A percentile compares a stretch with the other conserved stretches of the same genome.
Evolutionary conservation across 2,888 invertebrate species (phyloP).

Genomic region (Pteria penguin): DNA sequence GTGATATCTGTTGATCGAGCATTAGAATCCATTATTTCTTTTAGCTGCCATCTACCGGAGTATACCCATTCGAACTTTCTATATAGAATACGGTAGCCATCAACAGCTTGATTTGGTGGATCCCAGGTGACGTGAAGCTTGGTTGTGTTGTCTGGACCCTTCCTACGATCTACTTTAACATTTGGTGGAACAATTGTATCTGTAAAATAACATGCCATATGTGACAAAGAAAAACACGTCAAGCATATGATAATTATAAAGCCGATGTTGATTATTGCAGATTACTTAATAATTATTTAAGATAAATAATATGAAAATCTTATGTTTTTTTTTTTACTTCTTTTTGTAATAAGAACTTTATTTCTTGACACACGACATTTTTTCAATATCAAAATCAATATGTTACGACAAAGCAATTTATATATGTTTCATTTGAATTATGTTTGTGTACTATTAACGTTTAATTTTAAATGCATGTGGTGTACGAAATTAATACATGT

Average conservation of each 20-base stretch:
- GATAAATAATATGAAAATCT: too few species aligned
- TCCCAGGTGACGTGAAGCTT: conserved; percentile 37
- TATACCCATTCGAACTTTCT: conserved; percentile 41
- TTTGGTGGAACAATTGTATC: conserved; percentile 36
- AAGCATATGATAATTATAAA: background rate
- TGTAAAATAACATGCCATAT: conserved; percentile 5
- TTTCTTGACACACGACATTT: too few species aligned
- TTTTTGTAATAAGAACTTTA: too few species aligned
- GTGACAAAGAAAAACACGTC: background rate
- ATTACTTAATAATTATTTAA: too few species aligned
- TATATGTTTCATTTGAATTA: too few species aligned
- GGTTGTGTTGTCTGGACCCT: conserved; percentile 21
- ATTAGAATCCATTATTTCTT: conserved; percentile 25
- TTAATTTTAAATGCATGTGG: too few species aligned
- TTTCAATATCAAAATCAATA: too few species aligned
- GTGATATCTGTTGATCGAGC: conserved; percentile 16
- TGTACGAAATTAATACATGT: too few species aligned
- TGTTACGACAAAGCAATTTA: too few species aligned
- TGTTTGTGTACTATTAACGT: too few species aligned
- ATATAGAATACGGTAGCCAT: conserved; percentile 38
- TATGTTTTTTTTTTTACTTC: too few species aligned
- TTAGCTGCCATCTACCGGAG: conserved; percentile 40
- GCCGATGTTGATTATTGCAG: too few species aligned
- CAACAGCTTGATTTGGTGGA: conserved; percentile 16
- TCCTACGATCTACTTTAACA: conserved; percentile 30